Conservation (phyloP, 2,113 vertebrate genomes). For the Pelmatolapia mariae region DNA sequence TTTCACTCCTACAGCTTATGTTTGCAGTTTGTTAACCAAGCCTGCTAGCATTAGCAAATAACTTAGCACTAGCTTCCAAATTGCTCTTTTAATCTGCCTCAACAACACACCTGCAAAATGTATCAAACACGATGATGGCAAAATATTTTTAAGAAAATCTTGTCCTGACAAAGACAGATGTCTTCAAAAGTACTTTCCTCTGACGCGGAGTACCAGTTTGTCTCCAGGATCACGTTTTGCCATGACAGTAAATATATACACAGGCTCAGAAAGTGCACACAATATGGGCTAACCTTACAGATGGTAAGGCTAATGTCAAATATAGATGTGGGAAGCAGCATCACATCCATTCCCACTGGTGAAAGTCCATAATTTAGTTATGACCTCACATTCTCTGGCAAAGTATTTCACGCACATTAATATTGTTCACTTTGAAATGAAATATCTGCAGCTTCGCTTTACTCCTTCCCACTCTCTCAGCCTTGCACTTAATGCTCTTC, state of each 20-base stretch:
- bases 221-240: not conserved
- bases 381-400: not conserved
- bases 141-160: not conserved
- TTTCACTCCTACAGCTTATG: not conserved
- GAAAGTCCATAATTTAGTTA: not conserved
- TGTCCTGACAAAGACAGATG: not conserved
- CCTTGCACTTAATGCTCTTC: not conserved
- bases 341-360: not conserved
- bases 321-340: not conserved
- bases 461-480: not conserved
- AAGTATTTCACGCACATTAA: constrained; percentile 1
- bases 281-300: not conserved
- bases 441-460: not conserved
- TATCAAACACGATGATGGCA: not conserved
- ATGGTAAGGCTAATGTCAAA: not conserved
- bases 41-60: not conserved
- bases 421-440: constrained; percentile 31
- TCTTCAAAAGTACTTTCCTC: not conserved
- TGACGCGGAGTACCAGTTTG: not conserved
- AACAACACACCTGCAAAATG: not conserved
- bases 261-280: not conserved
- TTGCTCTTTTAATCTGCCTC: not conserved
- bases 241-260: not conserved
- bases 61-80: not conserved
- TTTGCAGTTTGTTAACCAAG: not conserved